phyloP scores from a whole-genome alignment of 2,888 invertebrate genomes.

The Mamestra brassicae region DNA sequence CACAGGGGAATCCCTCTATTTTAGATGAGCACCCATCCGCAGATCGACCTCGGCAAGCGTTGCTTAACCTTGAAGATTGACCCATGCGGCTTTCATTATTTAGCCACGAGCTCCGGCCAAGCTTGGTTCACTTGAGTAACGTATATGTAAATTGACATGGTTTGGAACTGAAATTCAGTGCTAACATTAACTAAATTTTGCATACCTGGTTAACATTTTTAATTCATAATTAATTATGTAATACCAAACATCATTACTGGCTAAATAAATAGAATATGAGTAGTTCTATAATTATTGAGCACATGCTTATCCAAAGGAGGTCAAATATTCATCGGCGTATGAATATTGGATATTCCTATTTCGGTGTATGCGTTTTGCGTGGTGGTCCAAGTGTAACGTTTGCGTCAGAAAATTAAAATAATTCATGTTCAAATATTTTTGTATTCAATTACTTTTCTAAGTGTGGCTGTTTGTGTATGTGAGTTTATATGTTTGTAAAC shows the following conservation, averaged over 20 bases:
- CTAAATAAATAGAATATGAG: conserved; percentile 18
- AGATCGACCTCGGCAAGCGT: too few relatives aligned
- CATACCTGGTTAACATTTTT: background rate
- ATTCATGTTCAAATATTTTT: too few relatives aligned
- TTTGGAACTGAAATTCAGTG: background rate
- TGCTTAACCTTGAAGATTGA: too few relatives aligned
- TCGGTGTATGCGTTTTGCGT: conserved; percentile 64
- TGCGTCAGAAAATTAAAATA: background rate
- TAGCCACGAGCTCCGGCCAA: too few relatives aligned
- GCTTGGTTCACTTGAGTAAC: too few relatives aligned
- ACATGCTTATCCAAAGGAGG: conserved; percentile 60
- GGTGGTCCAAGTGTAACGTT: conserved; percentile 47
- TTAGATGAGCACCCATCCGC: too few relatives aligned
- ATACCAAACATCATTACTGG: conserved; percentile 10
- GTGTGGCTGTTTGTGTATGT: too few relatives aligned
- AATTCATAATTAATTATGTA: background rate
- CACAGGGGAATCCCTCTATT: too few relatives aligned
- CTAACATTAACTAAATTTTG: background rate
- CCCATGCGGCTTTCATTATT: too few relatives aligned
- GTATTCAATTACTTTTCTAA: too few relatives aligned
- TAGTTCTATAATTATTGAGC: conserved; percentile 64
- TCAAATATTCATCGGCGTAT: conserved; percentile 74
- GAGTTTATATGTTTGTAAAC: too few relatives aligned
- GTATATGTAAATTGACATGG: too few relatives aligned
- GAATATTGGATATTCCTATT: conserved; percentile 77